Conservation (phyloP, 2,888 invertebrate genomes). For the Saturnia pavonia region DNA sequence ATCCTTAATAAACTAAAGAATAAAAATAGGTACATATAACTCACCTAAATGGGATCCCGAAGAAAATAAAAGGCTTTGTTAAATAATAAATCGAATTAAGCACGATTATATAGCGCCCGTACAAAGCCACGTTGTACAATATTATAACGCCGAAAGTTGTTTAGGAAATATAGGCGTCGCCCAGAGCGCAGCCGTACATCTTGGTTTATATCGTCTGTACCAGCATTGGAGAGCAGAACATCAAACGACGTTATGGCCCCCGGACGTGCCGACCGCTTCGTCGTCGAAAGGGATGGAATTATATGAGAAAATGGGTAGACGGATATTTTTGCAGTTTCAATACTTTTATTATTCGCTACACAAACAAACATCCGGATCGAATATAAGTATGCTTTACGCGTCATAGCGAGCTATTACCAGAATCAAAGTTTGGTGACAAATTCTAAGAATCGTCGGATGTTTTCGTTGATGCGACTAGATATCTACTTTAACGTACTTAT, state of each 20-base stretch:
- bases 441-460: constrained; percentile 28
- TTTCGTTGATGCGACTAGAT: constrained; percentile 9
- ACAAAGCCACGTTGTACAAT: constrained; percentile 69
- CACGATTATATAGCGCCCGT: constrained; percentile 45
- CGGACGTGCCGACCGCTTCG: constrained; percentile 74
- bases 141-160: constrained; percentile 78
- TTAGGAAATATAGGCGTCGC: constrained; percentile 81
- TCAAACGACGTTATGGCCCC: constrained; percentile 80
- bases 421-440: constrained; percentile 44
- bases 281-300: constrained; percentile 59
- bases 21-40: not conserved
- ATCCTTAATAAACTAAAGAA: not conserved
- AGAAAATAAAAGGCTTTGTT: constrained; percentile 24
- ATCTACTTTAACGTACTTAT: not conserved
- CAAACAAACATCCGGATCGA: constrained; percentile 66
- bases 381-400: constrained; percentile 44
- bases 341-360: constrained; percentile 74
- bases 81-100: constrained; percentile 23
- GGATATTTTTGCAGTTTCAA: constrained; percentile 68
- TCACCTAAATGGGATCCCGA: constrained; percentile 24
- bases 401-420: constrained; percentile 48
- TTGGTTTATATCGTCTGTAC: constrained; percentile 73
- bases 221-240: constrained; percentile 82
- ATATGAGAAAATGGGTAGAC: constrained; percentile 53
- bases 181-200: constrained; percentile 80